These are phyloP conservation scores for Ernsta delagoae DNA, from an alignment of 2,888 invertebrate genomes.

Conservation along the genomic window DNA sequence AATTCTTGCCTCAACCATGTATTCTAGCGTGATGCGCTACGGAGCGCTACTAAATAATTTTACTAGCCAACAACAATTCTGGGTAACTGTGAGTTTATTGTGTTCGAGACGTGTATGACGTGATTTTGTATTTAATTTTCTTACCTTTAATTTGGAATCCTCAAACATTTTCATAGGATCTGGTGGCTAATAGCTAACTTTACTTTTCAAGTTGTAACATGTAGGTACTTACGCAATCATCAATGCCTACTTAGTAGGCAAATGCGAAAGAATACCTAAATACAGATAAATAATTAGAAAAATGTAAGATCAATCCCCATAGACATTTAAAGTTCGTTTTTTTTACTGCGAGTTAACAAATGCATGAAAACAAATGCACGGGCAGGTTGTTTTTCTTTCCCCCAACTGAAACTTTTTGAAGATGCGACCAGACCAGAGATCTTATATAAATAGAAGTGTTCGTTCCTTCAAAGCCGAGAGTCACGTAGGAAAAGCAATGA, in stretches of 20 bases:
- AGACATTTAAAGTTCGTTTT: too few relatives aligned
- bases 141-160: background rate
- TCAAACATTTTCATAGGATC: too few relatives aligned
- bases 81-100: background rate
- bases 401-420: background rate
- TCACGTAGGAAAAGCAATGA: slow-evolving; percentile 19
- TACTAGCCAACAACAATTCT: background rate
- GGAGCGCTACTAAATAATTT: background rate
- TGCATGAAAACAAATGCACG: too few relatives aligned
- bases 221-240: too few relatives aligned
- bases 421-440: background rate
- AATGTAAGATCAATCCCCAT: too few relatives aligned
- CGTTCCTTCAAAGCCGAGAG: slow-evolving; percentile 1
- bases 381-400: too few relatives aligned
- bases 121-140: background rate
- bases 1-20: slow-evolving; percentile 1
- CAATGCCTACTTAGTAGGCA: too few relatives aligned
- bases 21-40: background rate
- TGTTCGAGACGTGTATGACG: background rate
- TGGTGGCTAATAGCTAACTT: too few relatives aligned
- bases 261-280: too few relatives aligned
- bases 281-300: too few relatives aligned
- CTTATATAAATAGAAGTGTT: background rate
- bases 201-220: too few relatives aligned
- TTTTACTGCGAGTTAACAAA: too few relatives aligned